Base-by-base conservation (phyloP, 2,113 vertebrate genomes). In the Indri indri region DNA sequence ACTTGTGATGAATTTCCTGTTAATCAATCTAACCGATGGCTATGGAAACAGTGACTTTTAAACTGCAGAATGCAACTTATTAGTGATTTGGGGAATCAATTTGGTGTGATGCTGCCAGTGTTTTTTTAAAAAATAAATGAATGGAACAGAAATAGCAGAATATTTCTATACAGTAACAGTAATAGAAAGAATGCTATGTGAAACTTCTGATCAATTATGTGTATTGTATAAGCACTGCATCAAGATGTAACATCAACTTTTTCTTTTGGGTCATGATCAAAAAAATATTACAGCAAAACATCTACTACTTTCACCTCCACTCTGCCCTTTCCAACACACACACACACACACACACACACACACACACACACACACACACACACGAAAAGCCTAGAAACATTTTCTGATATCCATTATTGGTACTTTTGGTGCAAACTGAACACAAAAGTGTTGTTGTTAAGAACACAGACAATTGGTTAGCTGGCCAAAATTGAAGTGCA, bases 81-180 rank as follows among this genome's bases (percentile, higher is more conserved):
- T 70, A 79, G 42, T 42, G 61, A 90, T 65, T n/a, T 96, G 88
- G 52, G 45, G 92, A 96, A 87, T 76, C 50, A 90, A 17, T 68
- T 94, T 74, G n/a, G 22, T 95, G 80, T 74, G 79, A 70, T 37
- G 27, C 42, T 59, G n/a, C 50, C 92, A 94, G 70, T 5, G 59
- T 47, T 90, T 90, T 25, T 57, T 47, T 16, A 68, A 76, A 83
- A 92, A 79, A 82, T 12, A 7, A 57, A 86, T 68, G 7, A 94
- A 86, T 40, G 81, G 52, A 89, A 91, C n/a, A 61, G 27, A 95
- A 98, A 87, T 59, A 85, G 52, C 76, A 96, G 61, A 88, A 84
- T 84, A 85, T 23, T 22, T 96, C 50, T 59, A 54, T 57, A 84
- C 17, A 68, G 7, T 73, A 85, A 89, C 30, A 88, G 40, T 18